These are phyloP conservation scores for Lasioglossum albipes DNA, from an alignment of 1,140 invertebrate species.

Conservation along the genomic window DNA sequence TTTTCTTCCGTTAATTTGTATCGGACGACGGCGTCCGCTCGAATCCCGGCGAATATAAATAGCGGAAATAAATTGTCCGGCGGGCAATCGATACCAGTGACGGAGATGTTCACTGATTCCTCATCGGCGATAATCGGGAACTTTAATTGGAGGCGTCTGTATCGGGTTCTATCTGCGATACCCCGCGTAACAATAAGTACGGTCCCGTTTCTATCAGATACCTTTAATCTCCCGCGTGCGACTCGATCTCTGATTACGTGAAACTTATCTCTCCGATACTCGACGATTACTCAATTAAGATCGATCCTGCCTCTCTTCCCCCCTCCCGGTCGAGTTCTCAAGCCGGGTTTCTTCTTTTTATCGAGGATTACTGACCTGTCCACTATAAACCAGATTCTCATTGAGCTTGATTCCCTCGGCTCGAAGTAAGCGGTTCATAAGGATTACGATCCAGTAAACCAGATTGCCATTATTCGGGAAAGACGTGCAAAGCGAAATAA, in stretches of 20 bases:
- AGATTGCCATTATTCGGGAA: not conserved
- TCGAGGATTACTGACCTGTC: not conserved
- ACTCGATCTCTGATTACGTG: constrained; percentile 27
- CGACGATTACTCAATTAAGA: not conserved
- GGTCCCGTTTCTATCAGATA: constrained; percentile 38
- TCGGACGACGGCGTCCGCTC: not conserved
- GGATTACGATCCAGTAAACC: not conserved
- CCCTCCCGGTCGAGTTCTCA: not conserved
- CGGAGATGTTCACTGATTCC: constrained; percentile 31
- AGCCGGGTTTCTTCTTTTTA: not conserved
- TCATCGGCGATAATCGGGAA: constrained; percentile 50
- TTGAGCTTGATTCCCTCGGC: too few species aligned
- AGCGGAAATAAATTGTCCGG: constrained; percentile 13
- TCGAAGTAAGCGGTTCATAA: not conserved
- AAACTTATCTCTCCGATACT: constrained; percentile 27
- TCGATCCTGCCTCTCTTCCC: not conserved
- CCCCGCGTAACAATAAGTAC: constrained; percentile 41
- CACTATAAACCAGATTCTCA: not conserved
- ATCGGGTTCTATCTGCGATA: constrained; percentile 38
- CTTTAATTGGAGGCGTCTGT: constrained; percentile 45
- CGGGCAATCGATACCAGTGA: constrained; percentile 22
- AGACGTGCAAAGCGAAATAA: not conserved
- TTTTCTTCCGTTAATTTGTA: not conserved
- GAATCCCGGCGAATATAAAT: not conserved
- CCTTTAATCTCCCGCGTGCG: constrained; percentile 25